Percentiles rank a stretch among this genome's conserved stretches.
phyloP scores from a whole-genome alignment of 2,797 vertebrate species.

The Synaphobranchus kaupii region DNA sequence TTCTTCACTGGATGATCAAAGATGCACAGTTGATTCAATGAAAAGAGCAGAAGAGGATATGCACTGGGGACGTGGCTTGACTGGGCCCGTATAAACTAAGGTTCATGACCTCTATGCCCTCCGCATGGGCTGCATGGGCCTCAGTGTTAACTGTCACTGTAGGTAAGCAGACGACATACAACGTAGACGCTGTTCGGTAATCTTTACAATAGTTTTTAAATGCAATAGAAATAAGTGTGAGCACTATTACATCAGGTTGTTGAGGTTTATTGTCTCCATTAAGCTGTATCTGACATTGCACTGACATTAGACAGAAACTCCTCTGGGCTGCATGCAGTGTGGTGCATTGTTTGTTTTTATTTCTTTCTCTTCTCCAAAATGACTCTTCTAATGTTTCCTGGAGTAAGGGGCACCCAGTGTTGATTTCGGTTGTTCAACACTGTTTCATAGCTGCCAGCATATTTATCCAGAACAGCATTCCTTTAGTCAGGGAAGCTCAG shows the following conservation, averaged over 20 bases:
- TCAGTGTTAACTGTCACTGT: background rate
- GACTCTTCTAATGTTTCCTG: conserved; percentile 66
- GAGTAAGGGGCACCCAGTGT: conserved; percentile 62
- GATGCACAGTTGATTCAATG: background rate
- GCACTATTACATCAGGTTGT: conserved; percentile 66
- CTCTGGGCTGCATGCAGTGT: conserved; percentile 63
- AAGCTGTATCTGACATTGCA: conserved; percentile 54
- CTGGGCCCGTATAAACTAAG: background rate
- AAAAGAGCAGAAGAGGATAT: background rate
- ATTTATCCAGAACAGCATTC: conserved; percentile 72
- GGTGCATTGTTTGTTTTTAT: conserved; percentile 66
- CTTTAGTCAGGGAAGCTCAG: conserved; percentile 64
- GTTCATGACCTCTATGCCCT: background rate
- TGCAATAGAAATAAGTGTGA: conserved; percentile 40
- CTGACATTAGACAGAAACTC: conserved; percentile 73
- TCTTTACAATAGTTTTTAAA: conserved; percentile 45
- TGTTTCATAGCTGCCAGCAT: conserved; percentile 74
- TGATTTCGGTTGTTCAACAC: conserved; percentile 69
- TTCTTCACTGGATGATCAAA: background rate
- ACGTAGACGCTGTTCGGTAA: background rate
- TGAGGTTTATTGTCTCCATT: conserved; percentile 53
- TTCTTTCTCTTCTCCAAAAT: conserved; percentile 52
- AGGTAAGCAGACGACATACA: background rate
- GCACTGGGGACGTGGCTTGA: background rate
- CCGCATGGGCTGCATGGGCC: too few relatives aligned